Base-by-base conservation (phyloP, 2,797 vertebrate genomes). In the Pangasius djambal region DNA sequence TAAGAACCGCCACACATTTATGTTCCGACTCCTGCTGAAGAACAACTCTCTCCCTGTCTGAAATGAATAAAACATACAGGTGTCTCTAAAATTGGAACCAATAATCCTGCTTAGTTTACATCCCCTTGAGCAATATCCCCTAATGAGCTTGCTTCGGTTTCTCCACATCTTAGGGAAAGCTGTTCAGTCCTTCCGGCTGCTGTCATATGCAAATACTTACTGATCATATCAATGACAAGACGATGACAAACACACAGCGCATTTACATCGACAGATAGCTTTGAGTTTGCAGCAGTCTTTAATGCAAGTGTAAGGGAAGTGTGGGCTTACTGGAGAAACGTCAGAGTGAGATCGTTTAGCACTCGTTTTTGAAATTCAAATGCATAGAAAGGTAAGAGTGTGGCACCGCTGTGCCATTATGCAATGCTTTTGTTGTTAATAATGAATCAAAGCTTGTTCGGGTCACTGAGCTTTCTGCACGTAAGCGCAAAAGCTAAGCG, bases 141-240 rank as follows among this genome's bases (percentile, higher is more conserved):
- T 95, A 95, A 96, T 96, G 95, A 96, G 93, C 90, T 72, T 88
- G 92, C 92, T 93, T 93, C 91, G 92, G 92, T 94, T 95, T 95
- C 94, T 87, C 63, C 88, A 89, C 90, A 89, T 91, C 90, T 94
- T 79, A 67, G 92, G 91, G 92, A 94, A 93, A 94, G 94, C 92
- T 90, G 79, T 93, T 92, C 92, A 94, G 92, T 93, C 91, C 93
- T 93, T 87, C 92, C 90, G 18, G 69, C 79, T 85, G 92, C 94
- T 93, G 94, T 95, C 92, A 94, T 92, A 94, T 93, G 94, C 94
- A 95, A 95, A 95, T 94, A 96, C 95, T 95, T 94, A 94, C 94
- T 90, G 91, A 95, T 93, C 87, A 65, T 90, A 93, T 95, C 90
- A 50, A 48, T n/a, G 61, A 28, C 15, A 67, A 65, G 20, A 63